These are phyloP conservation scores for Hydroisotoma schaefferi DNA, from an alignment of 2,888 invertebrate species.

Conservation along the genomic window DNA sequence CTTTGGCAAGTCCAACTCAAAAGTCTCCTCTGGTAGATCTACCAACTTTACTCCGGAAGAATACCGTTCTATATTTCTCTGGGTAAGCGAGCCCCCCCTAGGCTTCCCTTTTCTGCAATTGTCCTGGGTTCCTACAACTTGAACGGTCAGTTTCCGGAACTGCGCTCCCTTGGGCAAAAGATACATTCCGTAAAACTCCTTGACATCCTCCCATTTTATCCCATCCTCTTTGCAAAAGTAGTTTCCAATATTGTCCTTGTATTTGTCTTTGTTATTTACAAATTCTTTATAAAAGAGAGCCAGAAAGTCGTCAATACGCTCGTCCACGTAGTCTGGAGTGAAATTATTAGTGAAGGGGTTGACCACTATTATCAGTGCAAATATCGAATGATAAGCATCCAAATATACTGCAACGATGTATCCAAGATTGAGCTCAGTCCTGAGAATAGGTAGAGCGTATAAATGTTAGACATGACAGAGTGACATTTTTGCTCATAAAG, in stretches of 20 bases:
- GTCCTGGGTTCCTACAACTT: slow-evolving; percentile 10
- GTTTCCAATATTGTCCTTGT: not conserved
- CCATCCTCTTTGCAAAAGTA: not conserved
- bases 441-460: not conserved
- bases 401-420: slow-evolving; percentile 1
- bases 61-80: slow-evolving; percentile 4
- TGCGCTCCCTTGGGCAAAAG: slow-evolving; percentile 7
- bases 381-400: not conserved
- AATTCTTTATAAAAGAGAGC: not conserved
- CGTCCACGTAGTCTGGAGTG: slow-evolving; percentile 16
- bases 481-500: not conserved
- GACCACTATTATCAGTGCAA: slow-evolving; percentile 2
- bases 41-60: slow-evolving; percentile 7
- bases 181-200: not conserved
- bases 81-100: not conserved
- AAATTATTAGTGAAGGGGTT: slow-evolving; percentile 16
- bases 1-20: slow-evolving; percentile 2
- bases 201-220: not conserved
- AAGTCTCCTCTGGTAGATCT: not conserved
- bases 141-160: slow-evolving; percentile 19
- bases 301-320: slow-evolving; percentile 16
- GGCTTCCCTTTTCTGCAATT: not conserved
- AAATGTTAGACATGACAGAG: not conserved
- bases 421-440: slow-evolving; percentile 14
- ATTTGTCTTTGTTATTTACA: not conserved